Evolutionary conservation across 1,140 invertebrate species (phyloP).

Genomic region (Drosophila carrolli): DNA sequence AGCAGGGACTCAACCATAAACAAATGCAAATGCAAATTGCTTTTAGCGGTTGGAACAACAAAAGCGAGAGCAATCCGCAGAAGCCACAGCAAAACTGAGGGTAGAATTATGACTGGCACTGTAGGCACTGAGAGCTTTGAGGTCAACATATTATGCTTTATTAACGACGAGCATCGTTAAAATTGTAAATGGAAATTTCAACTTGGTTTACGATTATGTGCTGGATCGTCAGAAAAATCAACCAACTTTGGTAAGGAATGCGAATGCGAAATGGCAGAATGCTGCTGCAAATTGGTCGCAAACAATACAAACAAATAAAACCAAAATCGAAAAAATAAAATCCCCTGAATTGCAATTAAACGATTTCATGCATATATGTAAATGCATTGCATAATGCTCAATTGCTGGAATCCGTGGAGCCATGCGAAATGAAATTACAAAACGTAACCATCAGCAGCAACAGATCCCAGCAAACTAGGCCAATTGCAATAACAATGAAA

Average conservation of each 20-base stretch:
- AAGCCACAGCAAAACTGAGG: slow-evolving; percentile 18
- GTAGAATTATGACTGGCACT: slow-evolving; percentile 18
- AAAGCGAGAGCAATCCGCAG: slow-evolving; percentile 1
- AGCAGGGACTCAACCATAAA: slow-evolving; percentile 16
- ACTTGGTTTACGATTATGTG: slow-evolving; percentile 22
- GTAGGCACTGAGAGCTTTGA: slow-evolving; percentile 13
- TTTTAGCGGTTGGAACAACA: slow-evolving; percentile 34
- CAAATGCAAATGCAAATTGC: slow-evolving; percentile 53
- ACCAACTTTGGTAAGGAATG: slow-evolving; percentile 8
- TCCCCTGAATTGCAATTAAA: slow-evolving; percentile 55
- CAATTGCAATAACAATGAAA: slow-evolving; percentile 59
- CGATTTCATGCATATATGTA: slow-evolving; percentile 53
- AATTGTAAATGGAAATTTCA: slow-evolving; percentile 34
- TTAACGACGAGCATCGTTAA: slow-evolving; percentile 38
- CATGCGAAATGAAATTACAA: slow-evolving; percentile 61
- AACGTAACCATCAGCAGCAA: slow-evolving; percentile 50
- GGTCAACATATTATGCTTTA: slow-evolving; percentile 48
- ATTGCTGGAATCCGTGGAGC: slow-evolving; percentile 46
- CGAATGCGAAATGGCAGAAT: slow-evolving; percentile 7
- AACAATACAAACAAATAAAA: slow-evolving; percentile 47
- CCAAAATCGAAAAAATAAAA: slow-evolving; percentile 29
- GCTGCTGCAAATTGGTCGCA: slow-evolving; percentile 45
- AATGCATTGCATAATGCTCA: slow-evolving; percentile 50
- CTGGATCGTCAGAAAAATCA: not conserved
- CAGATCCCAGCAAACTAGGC: slow-evolving; percentile 7